These are phyloP conservation scores for Tipula confusa DNA, from an alignment of 2,888 invertebrate genomes.

Conservation along the genomic window DNA sequence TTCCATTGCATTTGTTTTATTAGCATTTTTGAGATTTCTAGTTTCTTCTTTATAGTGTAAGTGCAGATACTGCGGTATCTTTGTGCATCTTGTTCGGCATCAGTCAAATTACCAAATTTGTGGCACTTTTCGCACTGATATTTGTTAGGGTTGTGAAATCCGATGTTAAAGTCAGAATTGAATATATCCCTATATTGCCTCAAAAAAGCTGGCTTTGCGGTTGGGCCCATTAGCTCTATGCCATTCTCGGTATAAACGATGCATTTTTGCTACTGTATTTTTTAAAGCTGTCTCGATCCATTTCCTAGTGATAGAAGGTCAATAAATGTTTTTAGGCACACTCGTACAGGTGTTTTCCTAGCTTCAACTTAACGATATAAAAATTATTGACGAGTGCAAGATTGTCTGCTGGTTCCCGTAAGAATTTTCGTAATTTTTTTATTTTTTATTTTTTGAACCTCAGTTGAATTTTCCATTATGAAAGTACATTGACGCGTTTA, in stretches of 20 bases:
- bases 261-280: background rate
- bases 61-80: constrained; percentile 30
- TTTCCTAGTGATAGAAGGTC: background rate
- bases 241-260: background rate
- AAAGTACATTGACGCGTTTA: background rate
- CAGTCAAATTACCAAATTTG: constrained; percentile 31
- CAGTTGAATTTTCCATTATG: background rate
- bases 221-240: background rate
- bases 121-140: constrained; percentile 35
- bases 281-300: background rate
- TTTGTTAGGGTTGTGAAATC: constrained; percentile 36
- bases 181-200: constrained; percentile 34
- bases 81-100: background rate
- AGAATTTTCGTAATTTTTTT: background rate
- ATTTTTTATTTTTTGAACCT: background rate
- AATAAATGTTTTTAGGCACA: background rate
- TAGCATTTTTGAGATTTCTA: background rate
- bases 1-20: background rate
- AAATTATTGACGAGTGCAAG: background rate
- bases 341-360: background rate
- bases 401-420: background rate
- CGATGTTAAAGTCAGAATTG: constrained; percentile 36
- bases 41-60: background rate
- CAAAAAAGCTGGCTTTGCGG: background rate
- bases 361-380: background rate